These are phyloP conservation scores for Tiphia femorata DNA, from an alignment of 2,888 invertebrate species.

Conservation along the genomic window DNA sequence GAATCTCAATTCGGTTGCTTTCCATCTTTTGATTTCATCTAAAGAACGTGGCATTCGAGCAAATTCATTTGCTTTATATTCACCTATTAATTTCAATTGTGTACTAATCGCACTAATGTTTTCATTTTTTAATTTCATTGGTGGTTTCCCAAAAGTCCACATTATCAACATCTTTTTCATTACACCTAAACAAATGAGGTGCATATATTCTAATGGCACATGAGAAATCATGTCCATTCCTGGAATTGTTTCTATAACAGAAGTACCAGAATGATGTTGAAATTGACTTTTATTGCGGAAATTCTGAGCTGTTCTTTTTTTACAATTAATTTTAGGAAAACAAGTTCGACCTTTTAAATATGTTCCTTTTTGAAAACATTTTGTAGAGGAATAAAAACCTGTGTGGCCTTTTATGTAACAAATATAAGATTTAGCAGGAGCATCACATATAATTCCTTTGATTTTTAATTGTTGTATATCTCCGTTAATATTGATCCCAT, in stretches of 20 bases:
- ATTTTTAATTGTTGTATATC: background rate
- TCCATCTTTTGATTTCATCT: slow-evolving; percentile 16
- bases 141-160: slow-evolving; percentile 7
- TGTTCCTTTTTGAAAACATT: slow-evolving; percentile 20
- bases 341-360: slow-evolving; percentile 3
- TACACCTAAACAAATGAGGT: slow-evolving; percentile 18
- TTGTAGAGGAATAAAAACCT: slow-evolving; percentile 25
- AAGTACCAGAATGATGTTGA: slow-evolving; percentile 13
- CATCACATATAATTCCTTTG: slow-evolving; percentile 9
- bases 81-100: slow-evolving; percentile 4
- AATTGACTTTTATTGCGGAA: slow-evolving; percentile 12
- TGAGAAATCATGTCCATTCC: slow-evolving; percentile 13
- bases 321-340: slow-evolving; percentile 4
- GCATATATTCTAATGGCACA: slow-evolving; percentile 27
- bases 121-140: slow-evolving; percentile 9
- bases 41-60: slow-evolving; percentile 13
- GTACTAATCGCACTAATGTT: slow-evolving; percentile 7
- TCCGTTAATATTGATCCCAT: background rate
- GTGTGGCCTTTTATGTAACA: slow-evolving; percentile 15
- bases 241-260: slow-evolving; percentile 16
- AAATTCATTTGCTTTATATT: slow-evolving; percentile 22
- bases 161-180: slow-evolving; percentile 12
- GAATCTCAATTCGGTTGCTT: slow-evolving; percentile 20
- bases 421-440: slow-evolving; percentile 19
- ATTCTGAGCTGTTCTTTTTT: slow-evolving; percentile 14